phyloP scores from a whole-genome alignment of 2,797 vertebrate genomes.

The Coreius guichenoti region DNA sequence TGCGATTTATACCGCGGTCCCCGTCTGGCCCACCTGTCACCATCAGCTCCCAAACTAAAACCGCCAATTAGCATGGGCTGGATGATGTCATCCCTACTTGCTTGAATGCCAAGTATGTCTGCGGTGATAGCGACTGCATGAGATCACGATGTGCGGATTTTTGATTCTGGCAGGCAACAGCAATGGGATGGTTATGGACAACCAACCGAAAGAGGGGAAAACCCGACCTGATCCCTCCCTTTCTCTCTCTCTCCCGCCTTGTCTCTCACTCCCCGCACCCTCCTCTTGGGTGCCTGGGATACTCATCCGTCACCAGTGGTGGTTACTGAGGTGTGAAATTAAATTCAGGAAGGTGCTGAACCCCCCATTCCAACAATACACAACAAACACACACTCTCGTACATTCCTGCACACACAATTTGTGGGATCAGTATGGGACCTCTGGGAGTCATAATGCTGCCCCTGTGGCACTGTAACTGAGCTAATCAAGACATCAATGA shows the following conservation, averaged over 20 bases:
- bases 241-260: constrained; percentile 20
- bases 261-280: constrained; percentile 46
- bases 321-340: constrained; percentile 88
- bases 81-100: constrained; percentile 70
- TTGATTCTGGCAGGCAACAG: constrained; percentile 60
- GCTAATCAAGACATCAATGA: constrained; percentile 79
- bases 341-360: constrained; percentile 76
- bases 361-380: constrained; percentile 29
- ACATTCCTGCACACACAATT: constrained; percentile 42
- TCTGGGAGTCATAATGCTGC: constrained; percentile 73
- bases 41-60: constrained; percentile 27
- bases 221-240: constrained; percentile 57
- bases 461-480: constrained; percentile 72
- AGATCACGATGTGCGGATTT: constrained; percentile 35
- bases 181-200: constrained; percentile 67
- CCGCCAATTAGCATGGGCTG: constrained; percentile 64
- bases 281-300: constrained; percentile 72
- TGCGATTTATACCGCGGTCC: constrained; percentile 49
- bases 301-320: constrained; percentile 84
- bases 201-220: constrained; percentile 69
- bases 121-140: constrained; percentile 39
- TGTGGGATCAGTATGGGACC: constrained; percentile 69
- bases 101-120: constrained; percentile 62
- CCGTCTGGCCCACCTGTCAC: constrained; percentile 61
- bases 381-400: constrained; percentile 37